Base-by-base conservation (phyloP, 2,113 vertebrate species). In the Neodon shergylaensis region DNA sequence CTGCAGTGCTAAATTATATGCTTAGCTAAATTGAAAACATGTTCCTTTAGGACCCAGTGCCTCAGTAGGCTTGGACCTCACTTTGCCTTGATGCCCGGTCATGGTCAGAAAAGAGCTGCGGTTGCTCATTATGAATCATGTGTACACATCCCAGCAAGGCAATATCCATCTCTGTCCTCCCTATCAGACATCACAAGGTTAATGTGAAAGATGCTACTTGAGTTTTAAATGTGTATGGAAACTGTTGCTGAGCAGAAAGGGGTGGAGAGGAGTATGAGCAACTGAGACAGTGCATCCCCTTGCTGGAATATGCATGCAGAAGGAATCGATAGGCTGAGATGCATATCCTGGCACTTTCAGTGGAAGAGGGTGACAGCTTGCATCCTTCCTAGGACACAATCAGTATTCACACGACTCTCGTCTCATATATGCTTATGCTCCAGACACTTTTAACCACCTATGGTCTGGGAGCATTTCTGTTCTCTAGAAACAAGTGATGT, bases 131-230 rank as follows among this genome's bases (percentile, higher is more conserved):
- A 90, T 17, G 47, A 96, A 97, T 97, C 92, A 85, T 83, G 90
- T 95, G 93, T n/a, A 91, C 68, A 28, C 79, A 70, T 49, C 31
- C 76, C 5, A 73, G 74, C 47, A 52, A 28, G n/a, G 85, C 73
- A 85, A 74, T 78, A 96, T 97, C 96, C 4, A 0, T 98, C 97
- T 97, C 89, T 96, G 96, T 98, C 94, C 66, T 95, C 95, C 88
- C 94, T 96, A 90, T 94, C 93, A 87, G 95, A 94, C 96, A 96
- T 89, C 92, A 84, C 97, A 95, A 98, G 95, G 95, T 96, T 95
- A 96, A 95, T 78, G 63, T 89, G 77, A 88, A 91, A 96, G 93
- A 94, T 33, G 63, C 81, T 79, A 65, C 85, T 96, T 72, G 88
- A 85, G 92, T 91, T 82, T 92, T 97, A 96, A 97, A 94, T 78